Conservation (phyloP, 2,888 invertebrate genomes). For the Limnephilus lunatus region DNA sequence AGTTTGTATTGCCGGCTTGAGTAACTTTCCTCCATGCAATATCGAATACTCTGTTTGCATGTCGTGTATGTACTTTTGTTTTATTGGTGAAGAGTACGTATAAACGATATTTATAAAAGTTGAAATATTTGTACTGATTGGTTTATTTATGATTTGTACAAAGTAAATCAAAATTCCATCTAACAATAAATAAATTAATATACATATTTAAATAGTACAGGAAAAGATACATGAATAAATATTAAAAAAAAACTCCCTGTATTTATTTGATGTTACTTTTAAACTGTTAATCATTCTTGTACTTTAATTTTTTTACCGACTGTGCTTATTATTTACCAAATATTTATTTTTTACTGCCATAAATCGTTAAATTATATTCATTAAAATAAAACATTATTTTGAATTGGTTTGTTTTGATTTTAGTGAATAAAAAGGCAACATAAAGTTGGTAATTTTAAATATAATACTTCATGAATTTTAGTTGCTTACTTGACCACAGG, state of each 20-base stretch:
- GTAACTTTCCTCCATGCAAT: not conserved
- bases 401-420: not conserved
- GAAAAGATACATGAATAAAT: not conserved
- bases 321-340: not conserved
- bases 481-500: conserved; percentile 70
- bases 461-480: conserved; percentile 3
- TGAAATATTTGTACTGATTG: too few relatives aligned
- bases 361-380: not conserved
- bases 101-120: not conserved
- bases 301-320: not conserved
- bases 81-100: not conserved
- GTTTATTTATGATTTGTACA: too few relatives aligned
- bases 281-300: not conserved
- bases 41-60: not conserved
- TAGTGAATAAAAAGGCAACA: not conserved
- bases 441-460: not conserved
- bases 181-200: not conserved
- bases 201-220: not conserved
- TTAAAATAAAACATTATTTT: not conserved
- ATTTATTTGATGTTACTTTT: not conserved
- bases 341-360: not conserved
- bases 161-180: not conserved
- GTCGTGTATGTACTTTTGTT: not conserved
- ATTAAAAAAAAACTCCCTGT: not conserved
- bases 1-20: not conserved